Evolutionary conservation across 2,113 vertebrate species (phyloP).

Genomic region (Burhinus oedicnemus): DNA sequence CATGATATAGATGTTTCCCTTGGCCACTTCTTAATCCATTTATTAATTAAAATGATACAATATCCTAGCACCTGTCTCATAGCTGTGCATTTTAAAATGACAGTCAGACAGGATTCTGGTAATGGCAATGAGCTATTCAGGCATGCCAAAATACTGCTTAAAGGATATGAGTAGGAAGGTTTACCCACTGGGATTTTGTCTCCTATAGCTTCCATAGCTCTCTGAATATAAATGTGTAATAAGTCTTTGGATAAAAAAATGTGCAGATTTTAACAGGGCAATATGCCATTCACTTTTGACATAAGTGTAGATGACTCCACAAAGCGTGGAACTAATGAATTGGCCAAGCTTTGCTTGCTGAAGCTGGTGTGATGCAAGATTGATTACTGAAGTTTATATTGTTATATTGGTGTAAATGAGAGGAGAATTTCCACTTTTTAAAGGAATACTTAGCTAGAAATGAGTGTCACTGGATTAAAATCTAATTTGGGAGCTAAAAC

Average conservation of each 20-base stretch:
- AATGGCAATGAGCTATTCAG: background rate
- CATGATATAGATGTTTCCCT: background rate
- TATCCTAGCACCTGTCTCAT: background rate
- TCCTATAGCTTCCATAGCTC: background rate
- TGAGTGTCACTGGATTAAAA: background rate
- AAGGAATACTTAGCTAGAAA: background rate
- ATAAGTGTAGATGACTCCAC: too few species aligned
- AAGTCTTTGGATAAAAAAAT: background rate
- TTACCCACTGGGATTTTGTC: background rate
- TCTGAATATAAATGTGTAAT: background rate
- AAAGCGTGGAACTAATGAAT: background rate
- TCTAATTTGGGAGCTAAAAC: background rate
- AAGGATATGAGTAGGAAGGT: background rate
- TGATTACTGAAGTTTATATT: background rate
- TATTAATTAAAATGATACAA: background rate
- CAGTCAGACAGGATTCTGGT: background rate
- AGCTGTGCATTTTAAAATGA: background rate
- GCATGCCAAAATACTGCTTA: background rate
- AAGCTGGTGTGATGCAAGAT: background rate
- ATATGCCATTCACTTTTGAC: background rate
- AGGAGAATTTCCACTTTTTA: background rate
- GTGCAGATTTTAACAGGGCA: background rate
- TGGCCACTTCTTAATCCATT: background rate
- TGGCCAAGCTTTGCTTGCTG: background rate
- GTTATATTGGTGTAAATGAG: background rate